Evolutionary conservation across 2,888 invertebrate species (phyloP).

Genomic region (Drymonia ruficornis): DNA sequence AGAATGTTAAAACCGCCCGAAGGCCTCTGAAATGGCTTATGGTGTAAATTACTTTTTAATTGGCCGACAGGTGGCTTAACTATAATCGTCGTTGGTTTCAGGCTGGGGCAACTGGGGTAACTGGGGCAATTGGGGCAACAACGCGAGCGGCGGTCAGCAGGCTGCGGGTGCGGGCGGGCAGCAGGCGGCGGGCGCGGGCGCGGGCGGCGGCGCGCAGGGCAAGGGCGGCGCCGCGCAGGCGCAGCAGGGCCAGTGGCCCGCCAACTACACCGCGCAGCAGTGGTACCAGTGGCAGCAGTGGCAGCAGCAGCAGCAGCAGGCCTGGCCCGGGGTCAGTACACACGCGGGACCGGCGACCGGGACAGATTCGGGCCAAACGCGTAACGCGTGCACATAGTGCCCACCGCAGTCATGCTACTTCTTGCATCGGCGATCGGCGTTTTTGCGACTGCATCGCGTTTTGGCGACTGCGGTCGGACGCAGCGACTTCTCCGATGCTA

Average conservation of each 20-base stretch:
- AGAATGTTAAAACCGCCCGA: no score
- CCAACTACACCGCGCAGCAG: slow-evolving; percentile 72
- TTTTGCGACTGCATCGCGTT: no score
- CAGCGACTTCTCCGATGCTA: no score
- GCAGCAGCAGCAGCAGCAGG: slow-evolving; percentile 77
- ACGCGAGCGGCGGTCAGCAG: slow-evolving; percentile 34
- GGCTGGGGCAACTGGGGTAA: slow-evolving; percentile 51
- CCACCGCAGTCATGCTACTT: no score
- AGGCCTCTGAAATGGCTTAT: no score
- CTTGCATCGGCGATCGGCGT: no score
- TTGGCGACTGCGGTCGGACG: no score
- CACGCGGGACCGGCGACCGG: no score
- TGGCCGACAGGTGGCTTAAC: slow-evolving; percentile 4
- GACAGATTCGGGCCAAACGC: no score
- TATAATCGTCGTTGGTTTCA: background rate
- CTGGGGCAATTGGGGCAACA: slow-evolving; percentile 62
- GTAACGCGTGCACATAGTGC: no score
- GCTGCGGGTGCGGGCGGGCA: slow-evolving; percentile 31
- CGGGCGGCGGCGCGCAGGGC: slow-evolving; percentile 15
- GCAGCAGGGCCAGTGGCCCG: slow-evolving; percentile 52
- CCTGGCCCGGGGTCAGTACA: slow-evolving; percentile 62
- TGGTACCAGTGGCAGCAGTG: slow-evolving; percentile 82
- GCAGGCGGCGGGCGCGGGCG: slow-evolving; percentile 43
- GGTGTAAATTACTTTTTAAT: no score
- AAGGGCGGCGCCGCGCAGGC: slow-evolving; percentile 18